These are phyloP conservation scores for Gephyroberyx darwinii DNA, from an alignment of 2,797 vertebrate species.

Conservation along the genomic window DNA sequence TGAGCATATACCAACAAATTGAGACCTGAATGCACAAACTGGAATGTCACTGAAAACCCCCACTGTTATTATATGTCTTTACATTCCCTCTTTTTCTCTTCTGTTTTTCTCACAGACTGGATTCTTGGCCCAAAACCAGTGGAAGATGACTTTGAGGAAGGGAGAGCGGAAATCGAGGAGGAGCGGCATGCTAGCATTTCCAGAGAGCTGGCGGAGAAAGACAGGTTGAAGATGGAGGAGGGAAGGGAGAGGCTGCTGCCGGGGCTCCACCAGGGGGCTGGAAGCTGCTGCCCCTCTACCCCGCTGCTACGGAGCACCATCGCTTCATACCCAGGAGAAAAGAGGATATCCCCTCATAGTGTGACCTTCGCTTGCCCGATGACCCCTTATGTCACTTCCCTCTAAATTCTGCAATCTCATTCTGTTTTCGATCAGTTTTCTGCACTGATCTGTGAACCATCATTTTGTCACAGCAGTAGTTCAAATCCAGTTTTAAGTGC, in stretches of 20 bases:
- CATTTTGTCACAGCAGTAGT: not conserved
- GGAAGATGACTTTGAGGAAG: conserved; percentile 64
- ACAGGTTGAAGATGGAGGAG: conserved; percentile 51
- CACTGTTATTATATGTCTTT: not conserved
- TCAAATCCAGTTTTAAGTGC: conserved; percentile 14
- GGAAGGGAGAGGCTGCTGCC: conserved; percentile 57
- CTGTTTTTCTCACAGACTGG: conserved; percentile 67
- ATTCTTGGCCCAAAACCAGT: conserved; percentile 74
- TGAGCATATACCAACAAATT: not conserved
- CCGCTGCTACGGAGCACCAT: conserved; percentile 54
- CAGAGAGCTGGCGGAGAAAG: conserved; percentile 37
- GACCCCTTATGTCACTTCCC: conserved; percentile 63
- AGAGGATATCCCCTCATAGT: conserved; percentile 58
- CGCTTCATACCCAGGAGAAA: conserved; percentile 39
- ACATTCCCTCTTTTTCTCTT: not conserved
- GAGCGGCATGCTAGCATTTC: conserved; percentile 40
- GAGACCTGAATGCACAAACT: not conserved
- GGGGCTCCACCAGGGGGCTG: conserved; percentile 40
- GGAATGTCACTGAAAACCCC: not conserved
- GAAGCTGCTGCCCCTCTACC: conserved; percentile 13
- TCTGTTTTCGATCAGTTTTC: not conserved
- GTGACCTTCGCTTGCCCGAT: conserved; percentile 62
- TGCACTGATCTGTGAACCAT: not conserved
- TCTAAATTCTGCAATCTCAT: conserved; percentile 41
- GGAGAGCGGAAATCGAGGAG: conserved; percentile 40